Conservation (phyloP, 2,797 vertebrate genomes). For the Acomys russatus region DNA sequence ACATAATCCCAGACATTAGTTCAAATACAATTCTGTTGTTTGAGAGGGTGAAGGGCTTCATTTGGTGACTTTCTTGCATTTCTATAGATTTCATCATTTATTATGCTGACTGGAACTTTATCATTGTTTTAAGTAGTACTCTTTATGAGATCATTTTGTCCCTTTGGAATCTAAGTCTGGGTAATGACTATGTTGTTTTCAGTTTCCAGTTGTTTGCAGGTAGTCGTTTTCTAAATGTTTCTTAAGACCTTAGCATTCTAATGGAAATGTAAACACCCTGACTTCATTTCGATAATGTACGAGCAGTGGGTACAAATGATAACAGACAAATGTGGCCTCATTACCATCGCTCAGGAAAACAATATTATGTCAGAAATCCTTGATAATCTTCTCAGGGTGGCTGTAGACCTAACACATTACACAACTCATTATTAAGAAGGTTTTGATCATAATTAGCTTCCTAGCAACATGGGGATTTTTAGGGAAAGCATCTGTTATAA, state of each 20-base stretch:
- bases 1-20: slow-evolving; percentile 47
- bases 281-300: slow-evolving; percentile 75
- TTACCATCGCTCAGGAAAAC: slow-evolving; percentile 79
- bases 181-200: slow-evolving; percentile 75
- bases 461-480: slow-evolving; percentile 69
- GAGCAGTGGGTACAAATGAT: slow-evolving; percentile 71
- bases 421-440: slow-evolving; percentile 67
- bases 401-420: slow-evolving; percentile 65
- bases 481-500: slow-evolving; percentile 60
- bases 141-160: slow-evolving; percentile 74
- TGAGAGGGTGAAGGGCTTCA: slow-evolving; percentile 50
- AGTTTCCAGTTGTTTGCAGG: slow-evolving; percentile 62
- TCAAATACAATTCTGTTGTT: slow-evolving; percentile 15
- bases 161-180: slow-evolving; percentile 77
- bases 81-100: slow-evolving; percentile 70
- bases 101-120: slow-evolving; percentile 75
- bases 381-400: slow-evolving; percentile 61
- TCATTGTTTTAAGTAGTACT: slow-evolving; percentile 77
- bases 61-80: slow-evolving; percentile 61
- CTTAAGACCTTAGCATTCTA: slow-evolving; percentile 31
- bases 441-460: slow-evolving; percentile 74
- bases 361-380: slow-evolving; percentile 79
- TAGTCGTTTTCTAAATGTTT: slow-evolving; percentile 27
- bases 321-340: slow-evolving; percentile 77
- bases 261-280: slow-evolving; percentile 68